Percentiles rank a stretch among this genome's conserved stretches.
These are phyloP conservation scores for Neogobius melanostomus DNA, from an alignment of 2,113 vertebrate genomes.

Conservation along the genomic window DNA sequence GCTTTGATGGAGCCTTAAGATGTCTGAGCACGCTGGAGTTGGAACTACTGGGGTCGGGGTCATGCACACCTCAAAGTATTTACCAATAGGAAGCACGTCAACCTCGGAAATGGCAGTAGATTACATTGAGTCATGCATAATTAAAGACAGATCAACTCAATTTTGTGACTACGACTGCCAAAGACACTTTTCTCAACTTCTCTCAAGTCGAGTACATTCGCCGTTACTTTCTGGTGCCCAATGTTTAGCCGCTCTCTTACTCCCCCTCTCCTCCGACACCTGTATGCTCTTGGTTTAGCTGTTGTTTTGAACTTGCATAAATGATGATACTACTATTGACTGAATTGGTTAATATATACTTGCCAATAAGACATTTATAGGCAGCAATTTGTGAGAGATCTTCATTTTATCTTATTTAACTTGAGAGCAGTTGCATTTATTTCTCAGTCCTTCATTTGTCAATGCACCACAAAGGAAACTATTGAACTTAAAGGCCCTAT, in stretches of 20 bases:
- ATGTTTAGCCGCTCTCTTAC: slow-evolving; percentile 27
- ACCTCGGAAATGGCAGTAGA: background rate
- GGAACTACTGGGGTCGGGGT: slow-evolving; percentile 61
- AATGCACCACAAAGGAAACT: no score
- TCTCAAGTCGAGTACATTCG: slow-evolving; percentile 13
- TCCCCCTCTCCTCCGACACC: background rate
- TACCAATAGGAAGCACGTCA: slow-evolving; percentile 17
- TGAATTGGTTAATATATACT: no score
- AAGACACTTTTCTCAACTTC: slow-evolving; percentile 20
- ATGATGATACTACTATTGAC: no score
- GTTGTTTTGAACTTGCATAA: no score
- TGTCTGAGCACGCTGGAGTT: slow-evolving; percentile 74
- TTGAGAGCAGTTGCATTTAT: no score
- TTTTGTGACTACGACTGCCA: background rate
- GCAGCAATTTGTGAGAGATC: no score
- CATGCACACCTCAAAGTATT: slow-evolving; percentile 27
- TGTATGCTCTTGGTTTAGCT: no score
- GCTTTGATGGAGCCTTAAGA: slow-evolving; percentile 71
- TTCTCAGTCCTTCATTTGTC: no score
- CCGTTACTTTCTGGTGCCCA: slow-evolving; percentile 1
- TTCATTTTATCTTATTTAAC: no score
- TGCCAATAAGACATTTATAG: no score
- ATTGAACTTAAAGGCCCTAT: no score
- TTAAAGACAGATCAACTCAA: background rate
- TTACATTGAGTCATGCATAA: no score